phyloP scores from a whole-genome alignment of 2,888 invertebrate genomes.

The Cerastoderma edule region DNA sequence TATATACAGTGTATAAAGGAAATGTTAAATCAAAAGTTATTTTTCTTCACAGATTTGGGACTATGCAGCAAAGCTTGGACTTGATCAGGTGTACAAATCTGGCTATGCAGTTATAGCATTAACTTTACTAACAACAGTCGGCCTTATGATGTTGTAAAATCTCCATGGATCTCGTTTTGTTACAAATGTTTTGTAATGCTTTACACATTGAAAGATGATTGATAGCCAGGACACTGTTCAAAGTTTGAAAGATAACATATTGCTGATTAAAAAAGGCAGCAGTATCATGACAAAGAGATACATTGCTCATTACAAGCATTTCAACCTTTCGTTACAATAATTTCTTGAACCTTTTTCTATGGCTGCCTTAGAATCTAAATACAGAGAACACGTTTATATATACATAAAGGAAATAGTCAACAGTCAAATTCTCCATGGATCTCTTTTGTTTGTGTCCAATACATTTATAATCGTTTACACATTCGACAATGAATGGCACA shows the following conservation, averaged over 20 bases:
- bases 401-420: too few relatives aligned
- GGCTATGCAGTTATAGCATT: slow-evolving; percentile 31
- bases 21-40: too few relatives aligned
- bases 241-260: not conserved
- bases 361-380: too few relatives aligned
- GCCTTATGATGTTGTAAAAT: slow-evolving; percentile 36
- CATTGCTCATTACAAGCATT: not conserved
- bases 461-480: too few relatives aligned
- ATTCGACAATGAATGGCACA: too few relatives aligned
- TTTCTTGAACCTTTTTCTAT: too few relatives aligned
- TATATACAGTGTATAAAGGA: too few relatives aligned
- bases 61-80: slow-evolving; percentile 34
- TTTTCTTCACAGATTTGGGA: slow-evolving; percentile 38
- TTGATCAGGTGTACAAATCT: slow-evolving; percentile 39
- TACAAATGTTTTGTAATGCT: not conserved
- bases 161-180: not conserved
- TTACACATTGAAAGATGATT: not conserved
- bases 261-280: not conserved
- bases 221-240: too few relatives aligned
- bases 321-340: not conserved
- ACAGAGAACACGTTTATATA: too few relatives aligned
- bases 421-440: too few relatives aligned
- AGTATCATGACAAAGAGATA: not conserved
- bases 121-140: slow-evolving; percentile 30
- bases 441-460: too few relatives aligned